These are phyloP conservation scores for Lerista edwardsae DNA, from an alignment of 2,797 vertebrate species.

Conservation along the genomic window DNA sequence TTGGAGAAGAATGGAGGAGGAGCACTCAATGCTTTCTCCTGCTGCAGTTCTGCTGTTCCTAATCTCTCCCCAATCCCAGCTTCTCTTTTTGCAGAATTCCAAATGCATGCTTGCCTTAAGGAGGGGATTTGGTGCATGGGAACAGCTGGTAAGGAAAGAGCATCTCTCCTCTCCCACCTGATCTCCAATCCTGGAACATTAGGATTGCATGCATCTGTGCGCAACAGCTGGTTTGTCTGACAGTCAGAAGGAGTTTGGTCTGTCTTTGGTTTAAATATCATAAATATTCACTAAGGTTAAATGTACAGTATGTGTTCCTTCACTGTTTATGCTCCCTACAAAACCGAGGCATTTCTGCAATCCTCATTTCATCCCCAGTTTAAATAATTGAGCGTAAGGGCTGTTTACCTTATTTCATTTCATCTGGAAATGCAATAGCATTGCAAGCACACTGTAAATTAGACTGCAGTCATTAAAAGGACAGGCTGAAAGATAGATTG, in stretches of 20 bases:
- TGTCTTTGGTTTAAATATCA: too few relatives aligned
- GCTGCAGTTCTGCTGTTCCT: neutral
- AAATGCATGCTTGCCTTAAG: neutral
- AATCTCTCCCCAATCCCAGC: too few relatives aligned
- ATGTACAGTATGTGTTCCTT: neutral
- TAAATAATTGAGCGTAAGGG: conserved; percentile 11
- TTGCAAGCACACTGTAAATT: neutral
- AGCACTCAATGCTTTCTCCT: neutral
- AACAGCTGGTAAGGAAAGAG: too few relatives aligned
- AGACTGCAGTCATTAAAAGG: conserved; percentile 31
- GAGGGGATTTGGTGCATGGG: neutral
- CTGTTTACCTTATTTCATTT: conserved; percentile 33
- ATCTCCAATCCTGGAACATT: too few relatives aligned
- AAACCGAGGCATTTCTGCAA: neutral
- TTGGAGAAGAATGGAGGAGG: neutral
- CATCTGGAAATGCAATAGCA: conserved; percentile 37
- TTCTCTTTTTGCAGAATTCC: neutral
- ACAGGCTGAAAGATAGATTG: conserved; percentile 40
- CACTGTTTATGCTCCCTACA: neutral
- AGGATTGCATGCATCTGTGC: too few relatives aligned
- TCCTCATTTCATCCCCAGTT: conserved; percentile 25
- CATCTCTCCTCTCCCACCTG: too few relatives aligned
- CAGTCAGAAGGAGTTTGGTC: too few relatives aligned
- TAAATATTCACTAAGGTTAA: neutral
- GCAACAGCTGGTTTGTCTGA: too few relatives aligned